These are phyloP conservation scores for Notarius quadriscutis DNA, from an alignment of 2,113 vertebrate species.

Conservation along the genomic window DNA sequence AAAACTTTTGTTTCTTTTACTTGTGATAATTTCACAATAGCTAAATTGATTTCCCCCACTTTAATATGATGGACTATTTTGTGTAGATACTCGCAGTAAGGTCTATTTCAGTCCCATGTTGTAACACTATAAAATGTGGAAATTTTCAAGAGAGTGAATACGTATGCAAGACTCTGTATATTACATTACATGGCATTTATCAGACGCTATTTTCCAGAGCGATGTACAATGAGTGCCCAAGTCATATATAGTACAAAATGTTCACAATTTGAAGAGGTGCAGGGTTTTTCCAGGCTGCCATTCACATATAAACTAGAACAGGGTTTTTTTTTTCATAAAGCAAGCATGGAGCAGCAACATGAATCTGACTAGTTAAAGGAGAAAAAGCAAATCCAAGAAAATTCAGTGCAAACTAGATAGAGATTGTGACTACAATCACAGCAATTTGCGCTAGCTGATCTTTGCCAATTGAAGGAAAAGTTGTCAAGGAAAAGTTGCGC, in stretches of 20 bases:
- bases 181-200: no score
- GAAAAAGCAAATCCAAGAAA: slow-evolving; percentile 7
- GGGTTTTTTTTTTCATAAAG: not conserved
- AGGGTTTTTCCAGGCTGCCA: not conserved
- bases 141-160: not conserved
- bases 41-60: not conserved
- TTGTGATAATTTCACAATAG: not conserved
- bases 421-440: no score
- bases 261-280: not conserved
- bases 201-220: no score
- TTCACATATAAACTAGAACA: not conserved
- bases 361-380: not conserved
- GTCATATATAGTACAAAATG: not conserved
- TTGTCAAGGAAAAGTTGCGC: no score
- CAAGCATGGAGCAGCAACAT: not conserved
- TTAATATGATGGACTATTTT: not conserved
- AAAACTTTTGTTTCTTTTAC: not conserved
- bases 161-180: not conserved
- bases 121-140: not conserved
- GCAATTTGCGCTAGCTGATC: no score
- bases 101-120: not conserved
- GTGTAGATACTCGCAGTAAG: not conserved
- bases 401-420: not conserved
- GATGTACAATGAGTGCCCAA: no score
- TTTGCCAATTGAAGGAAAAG: no score